phyloP scores from a whole-genome alignment of 2,113 vertebrate genomes.

The Cebidichthys violaceus region DNA sequence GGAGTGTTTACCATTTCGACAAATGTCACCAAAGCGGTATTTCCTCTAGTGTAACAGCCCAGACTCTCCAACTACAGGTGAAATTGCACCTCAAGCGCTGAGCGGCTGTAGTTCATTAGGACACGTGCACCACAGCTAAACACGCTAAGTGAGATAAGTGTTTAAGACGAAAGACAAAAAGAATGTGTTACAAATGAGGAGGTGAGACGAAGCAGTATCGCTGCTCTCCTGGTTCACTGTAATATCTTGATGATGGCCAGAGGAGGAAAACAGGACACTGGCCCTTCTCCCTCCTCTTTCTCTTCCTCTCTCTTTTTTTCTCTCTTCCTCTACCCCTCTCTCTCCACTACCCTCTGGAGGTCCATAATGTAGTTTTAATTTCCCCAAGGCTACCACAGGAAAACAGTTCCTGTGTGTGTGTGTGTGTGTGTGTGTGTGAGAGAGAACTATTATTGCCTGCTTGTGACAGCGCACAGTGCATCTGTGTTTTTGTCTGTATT shows the following conservation, averaged over 20 bases:
- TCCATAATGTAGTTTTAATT: slow-evolving; percentile 89
- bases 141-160: neutral
- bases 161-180: neutral
- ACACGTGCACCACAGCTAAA: neutral
- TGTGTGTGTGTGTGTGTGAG: slow-evolving; percentile 22
- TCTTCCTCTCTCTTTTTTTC: slow-evolving; percentile 40
- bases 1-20: neutral
- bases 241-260: slow-evolving; percentile 46
- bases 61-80: neutral
- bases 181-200: neutral
- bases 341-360: slow-evolving; percentile 82
- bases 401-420: slow-evolving; percentile 81
- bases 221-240: slow-evolving; percentile 19
- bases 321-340: slow-evolving; percentile 72
- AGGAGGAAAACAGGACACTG: slow-evolving; percentile 72
- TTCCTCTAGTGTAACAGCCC: neutral
- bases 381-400: slow-evolving; percentile 85
- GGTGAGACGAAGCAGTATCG: neutral
- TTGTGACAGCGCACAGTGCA: slow-evolving; percentile 61
- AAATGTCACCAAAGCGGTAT: slow-evolving; percentile 13
- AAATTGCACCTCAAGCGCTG: neutral
- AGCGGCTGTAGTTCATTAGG: neutral
- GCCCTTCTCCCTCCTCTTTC: slow-evolving; percentile 31
- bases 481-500: slow-evolving; percentile 69
- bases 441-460: slow-evolving; percentile 73